phyloP scores from a whole-genome alignment of 2,888 invertebrate genomes.

The Tetranychus piercei region DNA sequence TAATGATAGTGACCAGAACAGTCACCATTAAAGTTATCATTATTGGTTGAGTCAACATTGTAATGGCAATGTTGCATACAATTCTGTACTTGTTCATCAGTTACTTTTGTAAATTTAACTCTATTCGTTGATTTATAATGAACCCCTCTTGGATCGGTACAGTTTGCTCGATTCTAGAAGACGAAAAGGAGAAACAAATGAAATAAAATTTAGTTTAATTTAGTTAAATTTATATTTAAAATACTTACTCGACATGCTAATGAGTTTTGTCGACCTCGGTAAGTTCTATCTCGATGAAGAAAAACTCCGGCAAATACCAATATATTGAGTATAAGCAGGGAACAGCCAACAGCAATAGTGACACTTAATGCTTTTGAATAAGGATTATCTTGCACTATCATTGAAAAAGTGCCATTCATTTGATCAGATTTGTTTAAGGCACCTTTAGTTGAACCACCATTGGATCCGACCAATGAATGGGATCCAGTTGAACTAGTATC shows the following conservation, averaged over 20 bases:
- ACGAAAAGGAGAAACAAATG: background rate
- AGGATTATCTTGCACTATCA: constrained; percentile 8
- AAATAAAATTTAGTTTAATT: background rate
- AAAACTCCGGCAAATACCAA: constrained; percentile 26
- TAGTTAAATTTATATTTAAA: background rate
- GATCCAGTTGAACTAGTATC: background rate
- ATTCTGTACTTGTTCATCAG: background rate
- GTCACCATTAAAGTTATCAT: background rate
- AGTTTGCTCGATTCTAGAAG: background rate
- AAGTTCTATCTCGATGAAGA: constrained; percentile 23
- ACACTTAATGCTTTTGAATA: constrained; percentile 78
- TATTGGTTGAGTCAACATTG: background rate
- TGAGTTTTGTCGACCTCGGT: background rate
- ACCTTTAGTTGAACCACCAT: background rate
- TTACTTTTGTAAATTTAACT: background rate
- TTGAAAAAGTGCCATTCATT: background rate
- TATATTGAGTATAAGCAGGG: constrained; percentile 25
- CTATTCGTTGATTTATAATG: background rate
- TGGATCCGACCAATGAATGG: background rate
- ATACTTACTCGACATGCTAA: background rate
- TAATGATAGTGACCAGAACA: background rate
- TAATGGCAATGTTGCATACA: background rate
- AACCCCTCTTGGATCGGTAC: background rate
- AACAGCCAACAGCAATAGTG: constrained; percentile 48
- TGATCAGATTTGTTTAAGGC: background rate